phyloP scores from a whole-genome alignment of 2,113 vertebrate species.

The Danionella cerebrum region DNA sequence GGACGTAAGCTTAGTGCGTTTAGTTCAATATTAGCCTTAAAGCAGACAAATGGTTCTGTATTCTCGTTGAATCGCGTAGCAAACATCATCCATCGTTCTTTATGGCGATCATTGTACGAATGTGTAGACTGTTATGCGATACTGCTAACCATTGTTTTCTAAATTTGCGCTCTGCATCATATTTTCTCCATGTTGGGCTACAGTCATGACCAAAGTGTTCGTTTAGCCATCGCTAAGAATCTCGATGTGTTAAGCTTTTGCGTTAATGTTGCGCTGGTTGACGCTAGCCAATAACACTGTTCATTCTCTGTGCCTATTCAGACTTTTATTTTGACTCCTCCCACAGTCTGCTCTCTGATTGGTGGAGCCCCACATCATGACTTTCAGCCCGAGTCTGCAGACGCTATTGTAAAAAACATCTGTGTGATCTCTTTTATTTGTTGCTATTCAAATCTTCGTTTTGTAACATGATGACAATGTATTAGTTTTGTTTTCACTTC shows the following conservation, averaged over 20 bases:
- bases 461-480: constrained; percentile 47
- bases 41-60: constrained; percentile 50
- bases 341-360: constrained; percentile 16
- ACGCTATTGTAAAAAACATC: constrained; percentile 16
- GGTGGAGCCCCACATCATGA: neutral
- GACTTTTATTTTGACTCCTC: constrained; percentile 9
- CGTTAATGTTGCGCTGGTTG: constrained; percentile 18
- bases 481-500: constrained; percentile 41
- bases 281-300: constrained; percentile 23
- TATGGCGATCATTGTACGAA: constrained; percentile 27
- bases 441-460: constrained; percentile 31
- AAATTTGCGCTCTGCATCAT: neutral
- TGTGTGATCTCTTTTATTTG: constrained; percentile 26
- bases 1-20: constrained; percentile 36
- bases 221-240: neutral
- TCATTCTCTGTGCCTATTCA: constrained; percentile 22
- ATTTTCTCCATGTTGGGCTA: constrained; percentile 15
- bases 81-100: neutral
- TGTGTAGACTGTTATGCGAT: constrained; percentile 39
- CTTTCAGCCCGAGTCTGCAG: neutral
- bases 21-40: constrained; percentile 62
- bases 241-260: neutral
- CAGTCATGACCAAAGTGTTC: constrained; percentile 33
- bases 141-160: neutral
- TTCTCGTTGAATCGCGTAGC: constrained; percentile 39